Evolutionary conservation across 2,888 invertebrate genomes (phyloP).

Genomic region (Ptychoptera contaminata): DNA sequence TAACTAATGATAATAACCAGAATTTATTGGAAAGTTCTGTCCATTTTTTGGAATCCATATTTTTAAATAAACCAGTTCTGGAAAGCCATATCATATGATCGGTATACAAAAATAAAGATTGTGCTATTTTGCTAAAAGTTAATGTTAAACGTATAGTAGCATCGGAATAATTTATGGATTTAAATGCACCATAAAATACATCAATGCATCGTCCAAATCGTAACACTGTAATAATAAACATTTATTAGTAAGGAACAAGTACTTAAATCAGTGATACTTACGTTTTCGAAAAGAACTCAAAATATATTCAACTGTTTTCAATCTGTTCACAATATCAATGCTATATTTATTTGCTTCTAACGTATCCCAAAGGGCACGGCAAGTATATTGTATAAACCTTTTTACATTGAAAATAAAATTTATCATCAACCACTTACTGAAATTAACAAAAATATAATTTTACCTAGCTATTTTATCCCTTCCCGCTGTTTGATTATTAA

Average conservation of each 20-base stretch:
- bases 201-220: slow-evolving; percentile 76
- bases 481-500: slow-evolving; percentile 26
- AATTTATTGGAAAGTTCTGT: slow-evolving; percentile 56
- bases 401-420: neutral
- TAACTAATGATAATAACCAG: slow-evolving; percentile 68
- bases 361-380: slow-evolving; percentile 65
- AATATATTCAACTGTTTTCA: slow-evolving; percentile 68
- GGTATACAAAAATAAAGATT: slow-evolving; percentile 61
- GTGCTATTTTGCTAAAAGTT: slow-evolving; percentile 63
- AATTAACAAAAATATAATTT: slow-evolving; percentile 1
- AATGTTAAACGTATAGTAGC: slow-evolving; percentile 50
- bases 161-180: slow-evolving; percentile 57
- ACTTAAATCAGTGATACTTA: slow-evolving; percentile 29
- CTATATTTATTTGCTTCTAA: slow-evolving; percentile 39
- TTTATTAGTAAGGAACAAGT: slow-evolving; percentile 1
- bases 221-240: slow-evolving; percentile 46
- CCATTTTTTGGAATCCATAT: slow-evolving; percentile 62
- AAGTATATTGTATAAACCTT: slow-evolving; percentile 69
- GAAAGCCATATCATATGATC: slow-evolving; percentile 82
- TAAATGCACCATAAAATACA: slow-evolving; percentile 56
- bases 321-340: slow-evolving; percentile 50
- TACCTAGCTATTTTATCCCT: slow-evolving; percentile 29
- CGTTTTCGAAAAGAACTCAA: slow-evolving; percentile 77
- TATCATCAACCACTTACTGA: neutral
- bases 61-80: slow-evolving; percentile 46